phyloP scores from a whole-genome alignment of 2,113 vertebrate species.

The Neogobius melanostomus region DNA sequence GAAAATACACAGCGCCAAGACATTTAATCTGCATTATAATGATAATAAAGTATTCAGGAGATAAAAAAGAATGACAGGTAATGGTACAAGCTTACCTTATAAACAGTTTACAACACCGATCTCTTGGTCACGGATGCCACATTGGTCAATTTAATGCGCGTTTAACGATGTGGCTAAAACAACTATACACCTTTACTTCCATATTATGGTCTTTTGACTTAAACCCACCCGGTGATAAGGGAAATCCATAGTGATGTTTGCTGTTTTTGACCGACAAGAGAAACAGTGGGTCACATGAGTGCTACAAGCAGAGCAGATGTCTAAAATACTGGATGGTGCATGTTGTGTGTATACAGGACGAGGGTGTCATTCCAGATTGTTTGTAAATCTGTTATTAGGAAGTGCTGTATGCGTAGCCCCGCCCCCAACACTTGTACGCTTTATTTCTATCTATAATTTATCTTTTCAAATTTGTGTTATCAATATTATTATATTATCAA shows the following conservation, averaged over 20 bases:
- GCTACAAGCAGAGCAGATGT: background rate
- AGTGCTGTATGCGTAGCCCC: background rate
- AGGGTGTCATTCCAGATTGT: accelerated
- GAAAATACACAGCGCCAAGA: background rate
- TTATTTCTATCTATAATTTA: background rate
- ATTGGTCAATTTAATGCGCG: background rate
- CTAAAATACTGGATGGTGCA: accelerated
- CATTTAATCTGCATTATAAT: background rate
- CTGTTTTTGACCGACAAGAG: background rate
- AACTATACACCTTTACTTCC: background rate
- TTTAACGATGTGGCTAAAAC: background rate
- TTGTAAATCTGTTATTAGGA: background rate
- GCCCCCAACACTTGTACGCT: background rate
- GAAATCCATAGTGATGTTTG: background rate
- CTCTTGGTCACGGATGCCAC: background rate
- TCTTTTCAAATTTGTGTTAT: background rate
- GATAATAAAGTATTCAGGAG: background rate
- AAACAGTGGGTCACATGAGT: conserved; percentile 6
- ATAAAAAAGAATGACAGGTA: background rate
- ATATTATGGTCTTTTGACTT: background rate
- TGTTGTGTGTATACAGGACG: accelerated
- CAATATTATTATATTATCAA: background rate
- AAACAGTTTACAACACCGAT: background rate
- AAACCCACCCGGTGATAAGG: background rate
- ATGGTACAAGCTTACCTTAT: background rate